A percentile compares a stretch with the other conserved stretches of the same genome.
Evolutionary conservation across 2,888 invertebrate species (phyloP).

Genomic region (Andrena trimmerana): DNA sequence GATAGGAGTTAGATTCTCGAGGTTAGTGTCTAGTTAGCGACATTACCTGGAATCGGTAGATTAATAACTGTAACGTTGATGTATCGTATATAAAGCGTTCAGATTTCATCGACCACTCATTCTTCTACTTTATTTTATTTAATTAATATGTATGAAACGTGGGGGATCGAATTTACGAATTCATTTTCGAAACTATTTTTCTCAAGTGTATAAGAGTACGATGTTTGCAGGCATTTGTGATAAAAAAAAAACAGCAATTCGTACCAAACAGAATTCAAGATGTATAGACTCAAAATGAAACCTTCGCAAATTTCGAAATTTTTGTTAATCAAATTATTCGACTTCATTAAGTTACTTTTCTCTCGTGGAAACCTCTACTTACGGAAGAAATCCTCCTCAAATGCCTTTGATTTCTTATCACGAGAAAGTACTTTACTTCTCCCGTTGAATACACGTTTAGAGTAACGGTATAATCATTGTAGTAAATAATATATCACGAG

Average conservation of each 20-base stretch:
- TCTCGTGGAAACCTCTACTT: neutral
- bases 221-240: neutral
- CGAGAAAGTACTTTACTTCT: neutral
- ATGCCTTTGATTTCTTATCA: neutral
- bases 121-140: conserved; percentile 7
- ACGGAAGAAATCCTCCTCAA: neutral
- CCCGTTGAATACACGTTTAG: conserved; percentile 30
- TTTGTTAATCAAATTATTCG: neutral
- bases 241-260: neutral
- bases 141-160: conserved; percentile 17
- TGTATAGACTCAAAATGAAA: neutral
- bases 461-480: conserved; percentile 11
- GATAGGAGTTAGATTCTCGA: conserved; percentile 45
- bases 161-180: neutral
- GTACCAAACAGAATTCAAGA: too few relatives aligned
- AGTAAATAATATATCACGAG: conserved; percentile 20
- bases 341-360: neutral
- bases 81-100: conserved; percentile 17
- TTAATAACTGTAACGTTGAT: conserved; percentile 35
- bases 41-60: conserved; percentile 44
- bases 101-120: neutral
- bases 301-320: neutral
- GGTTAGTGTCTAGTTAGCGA: conserved; percentile 48
- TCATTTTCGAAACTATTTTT: neutral
- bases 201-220: neutral